Conservation (phyloP, 2,888 invertebrate species). For the Ectropis crepuscularia region DNA sequence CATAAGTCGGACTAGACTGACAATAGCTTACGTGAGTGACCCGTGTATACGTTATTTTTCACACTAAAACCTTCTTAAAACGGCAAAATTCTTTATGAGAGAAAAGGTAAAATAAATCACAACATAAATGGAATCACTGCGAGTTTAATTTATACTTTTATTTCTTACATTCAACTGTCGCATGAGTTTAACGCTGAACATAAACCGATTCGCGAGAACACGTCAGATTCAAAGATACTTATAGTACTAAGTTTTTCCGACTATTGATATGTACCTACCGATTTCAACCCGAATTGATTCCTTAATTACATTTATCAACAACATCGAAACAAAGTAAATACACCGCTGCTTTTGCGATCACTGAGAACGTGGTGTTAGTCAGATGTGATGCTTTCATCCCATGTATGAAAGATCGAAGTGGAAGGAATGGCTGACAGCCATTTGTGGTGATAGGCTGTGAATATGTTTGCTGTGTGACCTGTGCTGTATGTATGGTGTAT, state of each 20-base stretch:
- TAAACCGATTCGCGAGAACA: conserved; percentile 55
- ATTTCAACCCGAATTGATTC: conserved; percentile 74
- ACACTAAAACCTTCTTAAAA: neutral
- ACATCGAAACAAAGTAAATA: conserved; percentile 82
- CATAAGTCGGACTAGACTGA: too few species aligned
- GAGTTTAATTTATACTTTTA: conserved; percentile 84
- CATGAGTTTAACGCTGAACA: conserved; percentile 71
- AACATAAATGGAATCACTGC: conserved; percentile 82
- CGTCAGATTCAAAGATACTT: conserved; percentile 82
- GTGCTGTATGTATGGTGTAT: too few species aligned
- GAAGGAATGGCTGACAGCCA: too few species aligned
- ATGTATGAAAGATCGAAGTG: too few species aligned
- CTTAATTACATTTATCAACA: conserved; percentile 82
- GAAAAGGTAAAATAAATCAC: conserved; percentile 61
- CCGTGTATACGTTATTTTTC: too few species aligned
- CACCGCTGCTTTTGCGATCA: conserved; percentile 55
- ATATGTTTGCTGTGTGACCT: too few species aligned
- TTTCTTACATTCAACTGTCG: conserved; percentile 80
- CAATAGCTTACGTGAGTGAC: too few species aligned
- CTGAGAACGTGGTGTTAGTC: conserved; percentile 46
- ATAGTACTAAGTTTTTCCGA: conserved; percentile 78
- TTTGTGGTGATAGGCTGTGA: too few species aligned
- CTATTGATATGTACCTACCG: conserved; percentile 77
- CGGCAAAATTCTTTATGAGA: neutral
- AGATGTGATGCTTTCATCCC: too few species aligned